A percentile compares a stretch with the other conserved stretches of the same genome.
phyloP scores from a whole-genome alignment of 2,888 invertebrate species.

The Hipparchia semele region DNA sequence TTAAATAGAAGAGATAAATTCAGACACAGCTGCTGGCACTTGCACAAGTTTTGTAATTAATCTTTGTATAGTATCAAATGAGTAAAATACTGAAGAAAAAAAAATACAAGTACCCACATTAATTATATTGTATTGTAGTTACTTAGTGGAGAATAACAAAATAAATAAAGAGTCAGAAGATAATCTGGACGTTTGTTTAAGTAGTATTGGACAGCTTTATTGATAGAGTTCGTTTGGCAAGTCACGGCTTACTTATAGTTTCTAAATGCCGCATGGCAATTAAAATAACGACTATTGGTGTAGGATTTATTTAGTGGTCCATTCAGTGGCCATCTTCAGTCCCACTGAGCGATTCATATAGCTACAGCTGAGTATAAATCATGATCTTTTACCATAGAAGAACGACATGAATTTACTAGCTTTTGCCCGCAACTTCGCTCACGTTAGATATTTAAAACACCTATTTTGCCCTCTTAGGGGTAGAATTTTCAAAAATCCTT shows the following conservation, averaged over 20 bases:
- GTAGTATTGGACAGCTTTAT: slow-evolving; percentile 20
- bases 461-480: no score
- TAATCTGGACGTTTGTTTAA: slow-evolving; percentile 17
- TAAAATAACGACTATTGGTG: slow-evolving; percentile 45
- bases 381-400: slow-evolving; percentile 12
- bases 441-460: no score
- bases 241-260: slow-evolving; percentile 20
- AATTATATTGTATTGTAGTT: slow-evolving; percentile 8
- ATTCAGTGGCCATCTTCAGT: slow-evolving; percentile 37
- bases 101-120: slow-evolving; percentile 1
- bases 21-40: slow-evolving; percentile 30
- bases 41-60: slow-evolving; percentile 34
- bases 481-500: no score
- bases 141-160: slow-evolving; percentile 8
- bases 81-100: slow-evolving; percentile 21
- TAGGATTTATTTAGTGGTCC: slow-evolving; percentile 32
- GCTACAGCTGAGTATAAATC: slow-evolving; percentile 24
- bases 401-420: slow-evolving; percentile 16
- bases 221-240: slow-evolving; percentile 17
- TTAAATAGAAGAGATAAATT: slow-evolving; percentile 30
- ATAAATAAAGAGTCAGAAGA: slow-evolving; percentile 15
- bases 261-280: slow-evolving; percentile 39
- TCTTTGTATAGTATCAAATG: slow-evolving; percentile 26
- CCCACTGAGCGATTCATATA: slow-evolving; percentile 30
- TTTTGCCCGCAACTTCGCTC: no score